These are phyloP conservation scores for Napeogenes inachia DNA, from an alignment of 2,888 invertebrate species.

Conservation along the genomic window DNA sequence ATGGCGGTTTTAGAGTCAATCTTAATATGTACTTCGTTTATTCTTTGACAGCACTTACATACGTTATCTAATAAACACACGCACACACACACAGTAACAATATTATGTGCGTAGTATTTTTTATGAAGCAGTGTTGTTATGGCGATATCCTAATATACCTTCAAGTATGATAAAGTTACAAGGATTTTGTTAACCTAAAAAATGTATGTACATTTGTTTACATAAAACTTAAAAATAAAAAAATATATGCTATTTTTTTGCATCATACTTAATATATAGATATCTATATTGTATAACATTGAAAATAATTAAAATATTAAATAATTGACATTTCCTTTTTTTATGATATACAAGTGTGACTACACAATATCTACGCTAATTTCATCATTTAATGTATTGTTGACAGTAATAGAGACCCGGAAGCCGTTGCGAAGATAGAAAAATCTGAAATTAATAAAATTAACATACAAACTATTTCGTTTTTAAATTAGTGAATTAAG, in stretches of 20 bases:
- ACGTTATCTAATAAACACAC: conserved; percentile 25
- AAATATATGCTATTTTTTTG: background rate
- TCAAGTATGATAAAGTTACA: conserved; percentile 15
- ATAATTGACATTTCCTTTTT: background rate
- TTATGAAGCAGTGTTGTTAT: conserved; percentile 30
- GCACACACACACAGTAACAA: conserved; percentile 23
- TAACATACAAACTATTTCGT: too few relatives aligned
- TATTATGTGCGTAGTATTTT: conserved; percentile 35
- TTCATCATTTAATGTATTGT: conserved; percentile 2
- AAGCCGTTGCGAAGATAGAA: background rate
- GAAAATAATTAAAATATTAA: background rate
- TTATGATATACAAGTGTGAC: background rate
- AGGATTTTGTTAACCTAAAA: too few relatives aligned
- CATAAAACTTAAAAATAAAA: too few relatives aligned
- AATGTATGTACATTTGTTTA: too few relatives aligned
- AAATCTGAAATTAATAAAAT: background rate
- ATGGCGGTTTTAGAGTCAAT: background rate
- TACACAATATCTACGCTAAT: background rate
- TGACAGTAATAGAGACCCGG: background rate
- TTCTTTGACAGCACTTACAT: conserved; percentile 22
- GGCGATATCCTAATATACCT: conserved; percentile 26
- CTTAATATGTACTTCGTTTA: background rate
- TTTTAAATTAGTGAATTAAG: too few relatives aligned
- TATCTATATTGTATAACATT: too few relatives aligned
- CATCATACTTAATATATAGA: background rate